Conservation (phyloP, 1,140 invertebrate species). For the Calliopsis andreniformis region DNA sequence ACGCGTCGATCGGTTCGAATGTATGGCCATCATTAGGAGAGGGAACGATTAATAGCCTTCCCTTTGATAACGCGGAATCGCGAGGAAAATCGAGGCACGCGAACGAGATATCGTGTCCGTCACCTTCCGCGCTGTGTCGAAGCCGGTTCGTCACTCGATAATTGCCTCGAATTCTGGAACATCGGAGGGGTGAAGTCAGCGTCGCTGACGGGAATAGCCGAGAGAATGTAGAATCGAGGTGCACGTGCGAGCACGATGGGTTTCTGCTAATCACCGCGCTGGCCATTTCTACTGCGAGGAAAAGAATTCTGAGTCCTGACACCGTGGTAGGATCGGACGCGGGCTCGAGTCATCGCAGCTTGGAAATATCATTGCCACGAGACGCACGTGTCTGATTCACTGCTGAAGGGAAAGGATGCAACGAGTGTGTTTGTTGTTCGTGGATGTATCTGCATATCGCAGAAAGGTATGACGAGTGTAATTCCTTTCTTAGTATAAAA, state of each 20-base stretch:
- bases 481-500: too few species aligned
- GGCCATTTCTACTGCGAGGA: constrained; percentile 12
- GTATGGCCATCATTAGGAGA: constrained; percentile 26
- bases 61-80: constrained; percentile 27
- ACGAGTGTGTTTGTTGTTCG: constrained; percentile 9
- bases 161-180: constrained; percentile 39
- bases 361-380: neutral
- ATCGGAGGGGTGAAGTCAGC: constrained; percentile 2
- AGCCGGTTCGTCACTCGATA: constrained; percentile 16
- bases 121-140: neutral
- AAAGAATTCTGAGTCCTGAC: constrained; percentile 12
- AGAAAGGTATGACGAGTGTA: neutral
- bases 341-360: constrained; percentile 5
- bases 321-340: neutral
- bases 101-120: neutral
- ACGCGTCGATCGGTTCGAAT: constrained; percentile 32
- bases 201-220: constrained; percentile 1
- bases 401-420: constrained; percentile 18
- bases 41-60: constrained; percentile 26
- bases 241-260: constrained; percentile 24
- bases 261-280: constrained; percentile 32
- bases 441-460: neutral
- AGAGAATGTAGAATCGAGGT: constrained; percentile 26
- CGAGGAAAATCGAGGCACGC: neutral
- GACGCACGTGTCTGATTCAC: neutral